Percentiles rank a stretch among this genome's conserved stretches.
phyloP scores from a whole-genome alignment of 35 echinoderm and acorn worm genomes.

The Ptychodera flava region DNA sequence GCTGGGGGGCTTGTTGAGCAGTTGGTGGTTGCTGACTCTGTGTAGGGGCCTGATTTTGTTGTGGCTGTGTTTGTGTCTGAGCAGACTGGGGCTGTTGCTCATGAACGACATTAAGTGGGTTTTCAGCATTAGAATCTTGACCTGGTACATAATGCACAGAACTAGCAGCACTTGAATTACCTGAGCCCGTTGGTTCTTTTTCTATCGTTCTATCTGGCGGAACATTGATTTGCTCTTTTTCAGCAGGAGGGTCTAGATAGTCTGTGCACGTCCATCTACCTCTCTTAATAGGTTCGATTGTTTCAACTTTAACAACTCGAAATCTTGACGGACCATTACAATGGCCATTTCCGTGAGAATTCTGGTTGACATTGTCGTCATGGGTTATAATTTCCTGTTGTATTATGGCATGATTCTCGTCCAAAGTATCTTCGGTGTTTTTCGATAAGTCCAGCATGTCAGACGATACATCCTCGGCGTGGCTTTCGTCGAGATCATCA shows the following conservation, averaged over 20 bases:
- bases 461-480: constrained; percentile 70
- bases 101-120: background rate
- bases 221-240: background rate
- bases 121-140: background rate
- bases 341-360: constrained; percentile 28
- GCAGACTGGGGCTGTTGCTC: background rate
- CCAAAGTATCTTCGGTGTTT: constrained; percentile 58
- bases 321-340: constrained; percentile 94
- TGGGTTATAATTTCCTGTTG: background rate
- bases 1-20: background rate
- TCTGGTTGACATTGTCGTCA: background rate
- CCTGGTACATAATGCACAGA: constrained; percentile 73
- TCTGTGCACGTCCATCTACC: constrained; percentile 98
- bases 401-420: constrained; percentile 31
- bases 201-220: constrained; percentile 23
- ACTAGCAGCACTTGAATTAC: constrained; percentile 94
- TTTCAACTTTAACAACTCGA: constrained; percentile 89
- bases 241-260: constrained; percentile 53
- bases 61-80: too few relatives aligned
- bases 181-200: constrained; percentile 74
- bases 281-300: constrained; percentile 74
- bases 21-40: background rate
- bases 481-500: constrained; percentile 95
- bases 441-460: constrained; percentile 64
- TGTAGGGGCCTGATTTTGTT: background rate